Conservation (phyloP, 2,888 invertebrate genomes). For the Drosophila kanekoi region DNA sequence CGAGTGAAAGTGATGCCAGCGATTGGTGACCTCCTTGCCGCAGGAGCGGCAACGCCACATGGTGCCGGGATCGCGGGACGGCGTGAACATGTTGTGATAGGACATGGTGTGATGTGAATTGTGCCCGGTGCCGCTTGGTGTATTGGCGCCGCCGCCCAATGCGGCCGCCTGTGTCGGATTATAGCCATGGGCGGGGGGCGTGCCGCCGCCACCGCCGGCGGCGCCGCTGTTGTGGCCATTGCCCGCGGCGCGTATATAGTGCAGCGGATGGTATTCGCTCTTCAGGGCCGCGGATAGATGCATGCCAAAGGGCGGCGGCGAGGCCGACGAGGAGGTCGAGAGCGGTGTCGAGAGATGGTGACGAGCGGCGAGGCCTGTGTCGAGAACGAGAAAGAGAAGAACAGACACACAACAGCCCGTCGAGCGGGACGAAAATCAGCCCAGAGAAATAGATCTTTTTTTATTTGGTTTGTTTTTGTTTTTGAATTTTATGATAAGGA, state of each 20-base stretch:
- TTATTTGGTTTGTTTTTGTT: conserved; percentile 40
- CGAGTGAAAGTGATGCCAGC: conserved; percentile 95
- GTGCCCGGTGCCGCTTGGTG: conserved; percentile 69
- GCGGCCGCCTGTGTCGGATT: conserved; percentile 67
- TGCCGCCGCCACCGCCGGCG: conserved; percentile 53
- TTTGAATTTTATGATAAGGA: conserved; percentile 65
- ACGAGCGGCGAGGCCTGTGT: conserved; percentile 84
- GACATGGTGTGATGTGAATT: conserved; percentile 87
- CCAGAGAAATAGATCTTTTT: conserved; percentile 82
- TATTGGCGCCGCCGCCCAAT: conserved; percentile 51
- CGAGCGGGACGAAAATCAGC: conserved; percentile 85
- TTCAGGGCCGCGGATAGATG: conserved; percentile 83
- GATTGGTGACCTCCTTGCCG: conserved; percentile 94
- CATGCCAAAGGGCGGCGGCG: conserved; percentile 84
- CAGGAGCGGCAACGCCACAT: conserved; percentile 93
- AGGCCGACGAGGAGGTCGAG: conserved; percentile 83
- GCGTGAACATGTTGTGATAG: conserved; percentile 94
- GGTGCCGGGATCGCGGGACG: conserved; percentile 89
- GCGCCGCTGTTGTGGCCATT: conserved; percentile 67
- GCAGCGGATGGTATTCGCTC: conserved; percentile 82
- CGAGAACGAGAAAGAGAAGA: conserved; percentile 85
- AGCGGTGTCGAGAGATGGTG: conserved; percentile 83
- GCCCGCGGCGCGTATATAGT: conserved; percentile 79
- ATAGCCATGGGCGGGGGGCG: conserved; percentile 72
- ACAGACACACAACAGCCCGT: conserved; percentile 84